Evolutionary conservation across 2,113 vertebrate genomes (phyloP), one percentile per base, ranked within the genome.

Genomic region (Gymnocephalus cernua): DNA sequence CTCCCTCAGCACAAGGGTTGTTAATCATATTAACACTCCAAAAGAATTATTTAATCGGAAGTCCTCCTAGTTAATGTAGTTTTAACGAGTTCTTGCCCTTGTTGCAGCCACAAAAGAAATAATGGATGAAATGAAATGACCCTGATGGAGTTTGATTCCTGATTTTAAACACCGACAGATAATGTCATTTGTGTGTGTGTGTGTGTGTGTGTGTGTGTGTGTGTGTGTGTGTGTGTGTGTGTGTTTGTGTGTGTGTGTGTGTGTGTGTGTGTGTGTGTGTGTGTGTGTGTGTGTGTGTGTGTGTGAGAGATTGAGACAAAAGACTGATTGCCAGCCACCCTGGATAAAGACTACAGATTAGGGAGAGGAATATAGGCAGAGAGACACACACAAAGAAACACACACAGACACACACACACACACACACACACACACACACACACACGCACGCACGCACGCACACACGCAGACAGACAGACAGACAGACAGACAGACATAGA

Each of bases 401-500:
- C 38, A 38, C 1, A 38, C 35, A 38, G 7, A 38, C 8, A 38
- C 35, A 38, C 8, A 38, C 38, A 38, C 9, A 38, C 1, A 38
- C 35, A 38, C 35, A 38, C 8, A 38, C 35, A 38, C 8, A 38
- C 38, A 38, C 9, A 38, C 38, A 38, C 38, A 38, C 35, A 38
- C 8, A 38, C 35, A 38, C 38, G 11, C 38, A 41, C 38, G 11
- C 38, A 32, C 32, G 6, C 5, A 32, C 32, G 6, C 1, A 6
- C 32, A 29, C 29, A 29, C 29, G 4, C 3, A 29, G 3, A 29
- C 29, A 29, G 3, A 29, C 29, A 29, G 3, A 38, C 7, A 74
- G n/a, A 67, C 41, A 76, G 51, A 18, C 5, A 79, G 64, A 48
- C 2, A 65, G 56, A 65, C 47, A 66, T n/a, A n/a, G n/a, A n/a